Base-by-base conservation (phyloP, 2,797 vertebrate genomes). In the Chanos chanos region DNA sequence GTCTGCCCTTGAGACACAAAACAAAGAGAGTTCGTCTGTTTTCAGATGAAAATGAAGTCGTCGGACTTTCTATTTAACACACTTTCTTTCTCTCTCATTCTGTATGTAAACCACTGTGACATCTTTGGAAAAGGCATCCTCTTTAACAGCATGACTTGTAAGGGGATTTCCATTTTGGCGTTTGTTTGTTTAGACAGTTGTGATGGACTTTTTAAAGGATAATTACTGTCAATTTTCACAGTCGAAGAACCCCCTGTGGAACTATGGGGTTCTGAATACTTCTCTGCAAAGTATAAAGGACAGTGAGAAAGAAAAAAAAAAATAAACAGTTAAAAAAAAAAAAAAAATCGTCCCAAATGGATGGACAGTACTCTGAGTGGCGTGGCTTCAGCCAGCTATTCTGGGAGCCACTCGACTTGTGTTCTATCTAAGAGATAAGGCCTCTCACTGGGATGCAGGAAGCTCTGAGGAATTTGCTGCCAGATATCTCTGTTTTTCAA, bases 401-500 rank as follows among this genome's bases (percentile, higher is more conserved):
- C 85, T 88, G 80, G 83, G 86, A 89, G 80, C 79, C 78, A 75
- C 79, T 83, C n/a, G 68, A 85, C 76, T 75, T 78, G 77, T 70
- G 73, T 77, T 79, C 83, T 86, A 89, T 89, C 87, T 82, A 64
- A 77, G 67, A 86, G 88, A 91, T 90, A 89, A 88, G 82, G 65
- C 68, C 74, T 73, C 80, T 83, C 76, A 77, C 84, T 82, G 76
- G 80, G 78, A 83, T 78, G 83, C 89, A 89, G 86, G 89, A 90
- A 89, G 86, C 82, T 77, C 78, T 22, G 27, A 88, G 87, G 87
- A 90, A 90, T 89, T 86, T 82, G 75, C 83, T 82, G 81, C 81
- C 75, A 84, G 86, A 87, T 88, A 87, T 80, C 83, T 78, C 74
- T 54, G 81, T 89, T 87, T 86, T 83, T 81, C 50, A 81, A 85